phyloP scores from a whole-genome alignment of 2,797 vertebrate species.

The Triplophysa yarkandensis region DNA sequence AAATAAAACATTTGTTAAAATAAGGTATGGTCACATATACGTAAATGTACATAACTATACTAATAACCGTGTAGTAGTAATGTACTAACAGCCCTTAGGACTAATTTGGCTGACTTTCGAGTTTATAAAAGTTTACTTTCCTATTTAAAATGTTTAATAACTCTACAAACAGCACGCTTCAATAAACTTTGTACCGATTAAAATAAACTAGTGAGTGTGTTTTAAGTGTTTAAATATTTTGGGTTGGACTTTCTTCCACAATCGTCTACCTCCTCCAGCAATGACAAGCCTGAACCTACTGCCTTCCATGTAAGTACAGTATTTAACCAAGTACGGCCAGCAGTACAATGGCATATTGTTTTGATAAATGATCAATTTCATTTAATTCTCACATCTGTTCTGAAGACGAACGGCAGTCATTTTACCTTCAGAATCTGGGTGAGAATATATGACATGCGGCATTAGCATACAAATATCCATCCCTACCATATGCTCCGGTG shows the following conservation, averaged over 20 bases:
- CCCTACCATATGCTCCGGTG: constrained; percentile 11
- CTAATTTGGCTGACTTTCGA: no score
- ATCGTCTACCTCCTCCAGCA: background rate
- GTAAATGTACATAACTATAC: no score
- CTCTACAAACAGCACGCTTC: no score
- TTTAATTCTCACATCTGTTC: background rate
- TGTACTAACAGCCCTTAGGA: no score
- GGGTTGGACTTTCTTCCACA: background rate
- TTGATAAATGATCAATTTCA: constrained; percentile 13
- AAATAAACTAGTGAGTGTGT: background rate
- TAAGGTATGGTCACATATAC: no score
- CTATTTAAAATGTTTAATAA: no score
- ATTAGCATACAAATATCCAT: constrained; percentile 29
- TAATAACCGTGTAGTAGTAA: no score
- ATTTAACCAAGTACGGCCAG: background rate
- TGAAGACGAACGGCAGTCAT: constrained; percentile 22
- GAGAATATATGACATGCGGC: background rate
- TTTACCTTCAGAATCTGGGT: constrained; percentile 2
- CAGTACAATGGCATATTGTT: background rate
- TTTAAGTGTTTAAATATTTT: background rate
- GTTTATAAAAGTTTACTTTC: no score
- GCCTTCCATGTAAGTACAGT: background rate
- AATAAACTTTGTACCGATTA: no score
- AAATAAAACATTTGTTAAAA: no score
- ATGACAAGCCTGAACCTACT: background rate